Base-by-base conservation (phyloP, 2,797 vertebrate genomes). In the Lutjanus argentimaculatus region DNA sequence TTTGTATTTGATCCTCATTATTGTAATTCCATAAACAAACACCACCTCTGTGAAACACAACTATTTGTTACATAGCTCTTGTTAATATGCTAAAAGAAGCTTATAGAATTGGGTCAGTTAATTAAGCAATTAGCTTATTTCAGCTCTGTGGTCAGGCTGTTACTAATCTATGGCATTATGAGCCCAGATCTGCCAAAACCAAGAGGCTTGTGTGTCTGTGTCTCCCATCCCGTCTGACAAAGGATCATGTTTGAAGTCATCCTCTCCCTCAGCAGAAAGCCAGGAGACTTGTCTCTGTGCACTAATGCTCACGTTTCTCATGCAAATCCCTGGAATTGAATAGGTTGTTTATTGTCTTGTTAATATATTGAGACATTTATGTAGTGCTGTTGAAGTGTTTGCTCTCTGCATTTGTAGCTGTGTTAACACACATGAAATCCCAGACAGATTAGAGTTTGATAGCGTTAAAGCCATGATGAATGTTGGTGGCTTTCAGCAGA, bases 71-170 rank as follows among this genome's bases (percentile, higher is more conserved):
- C 90, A 91, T 93, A 89, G 94, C 94, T 95, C 86, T 82, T 90
- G 93, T 92, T 96, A 96, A 96, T 96, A 91, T 94, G 94, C 92
- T 92, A 88, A 95, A 96, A 96, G 94, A 91, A 94, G 95, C 94
- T 96, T 96, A 96, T 94, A 85, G 93, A 96, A 96, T 95, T 96
- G 93, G 94, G 95, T 96, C 95, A 95, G 93, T 95, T 96, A 96
- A 96, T 96, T 96, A 96, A 95, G 95, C 93, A 96, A 96, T 96
- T 96, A 96, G 93, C 94, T 95, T 93, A 94, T 95, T 95, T 91
- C 92, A 86, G 94, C 94, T 95, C 93, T 93, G 90, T 92, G 92
- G 95, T 96, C 95, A 94, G 94, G 93, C 93, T 90, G 85, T 86
- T 75, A 56, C 93, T 95, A 96, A 95, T 96, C 95, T 95, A 94